A percentile compares a stretch with the other conserved stretches of the same genome.
Evolutionary conservation across 92 coral and sea anemone genomes (phyloP).

Genomic region (Metridium senile): DNA sequence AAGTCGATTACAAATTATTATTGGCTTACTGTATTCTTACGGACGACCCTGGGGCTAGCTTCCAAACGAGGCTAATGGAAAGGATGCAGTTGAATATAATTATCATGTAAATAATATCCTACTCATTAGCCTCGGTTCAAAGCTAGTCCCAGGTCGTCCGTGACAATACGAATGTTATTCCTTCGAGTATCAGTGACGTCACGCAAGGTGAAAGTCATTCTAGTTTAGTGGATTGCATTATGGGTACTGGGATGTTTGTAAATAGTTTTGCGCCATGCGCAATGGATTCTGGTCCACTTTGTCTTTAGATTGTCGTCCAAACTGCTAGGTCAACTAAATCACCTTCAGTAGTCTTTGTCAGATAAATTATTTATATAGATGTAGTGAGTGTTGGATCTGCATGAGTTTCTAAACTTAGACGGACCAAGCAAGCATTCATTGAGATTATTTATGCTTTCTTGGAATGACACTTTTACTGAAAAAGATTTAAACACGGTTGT

Average conservation of each 20-base stretch:
- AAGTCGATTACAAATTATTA: no score
- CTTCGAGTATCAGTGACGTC: not conserved
- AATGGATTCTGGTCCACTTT: constrained; percentile 14
- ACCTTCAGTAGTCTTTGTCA: not conserved
- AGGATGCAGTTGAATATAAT: not conserved
- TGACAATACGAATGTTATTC: not conserved
- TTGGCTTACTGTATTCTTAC: no score
- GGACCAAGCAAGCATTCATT: no score
- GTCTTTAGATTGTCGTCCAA: constrained; percentile 30
- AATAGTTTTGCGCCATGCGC: constrained; percentile 34
- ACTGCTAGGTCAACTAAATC: no score
- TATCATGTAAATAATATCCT: not conserved
- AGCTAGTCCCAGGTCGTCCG: not conserved
- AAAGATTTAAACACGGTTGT: no score
- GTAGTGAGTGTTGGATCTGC: no score
- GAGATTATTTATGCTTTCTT: not conserved
- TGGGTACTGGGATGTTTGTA: constrained; percentile 29
- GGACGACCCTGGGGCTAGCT: not conserved
- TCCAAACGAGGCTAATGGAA: not conserved
- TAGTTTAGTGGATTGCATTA: constrained; percentile 4
- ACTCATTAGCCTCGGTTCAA: not conserved
- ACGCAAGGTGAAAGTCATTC: constrained; percentile 5
- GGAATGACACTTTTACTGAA: not conserved
- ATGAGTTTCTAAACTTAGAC: no score
- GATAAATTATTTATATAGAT: not conserved